Base-by-base conservation (phyloP, 2,797 vertebrate species). In the Salarias fasciatus region DNA sequence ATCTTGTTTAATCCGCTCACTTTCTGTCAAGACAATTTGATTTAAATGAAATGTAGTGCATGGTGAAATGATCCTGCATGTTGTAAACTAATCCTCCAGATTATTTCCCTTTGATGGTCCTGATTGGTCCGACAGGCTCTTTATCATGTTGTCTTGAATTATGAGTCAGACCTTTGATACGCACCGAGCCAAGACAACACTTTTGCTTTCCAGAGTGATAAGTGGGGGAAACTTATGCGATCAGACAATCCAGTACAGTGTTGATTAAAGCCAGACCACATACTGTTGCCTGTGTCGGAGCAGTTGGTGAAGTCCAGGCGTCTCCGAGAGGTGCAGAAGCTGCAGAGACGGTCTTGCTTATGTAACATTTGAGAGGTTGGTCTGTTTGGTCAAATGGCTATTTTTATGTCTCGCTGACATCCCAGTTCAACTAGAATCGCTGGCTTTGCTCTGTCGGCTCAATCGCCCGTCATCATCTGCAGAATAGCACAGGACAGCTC, bases 351-450 rank as follows among this genome's bases (percentile, higher is more conserved):
- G 38, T 69, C 42, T 53, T 35, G 5, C 48, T 87, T 79, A 65
- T n/a, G 35, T 82, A 81, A 77, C 40, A 57, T 69, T 54, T 75
- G 61, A 46, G 61, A 82, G 33, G 47, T 59, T 42, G 29, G 44
- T 62, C 61, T 50, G 29, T 78, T 79, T 80, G 63, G 83, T 75
- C 62, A 84, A 80, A 75, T 44, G 54, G 44, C 59, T 84, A 74
- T 82, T 86, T 79, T 72, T 76, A 64, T 80, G 59, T 38, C 52
- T 38, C 9, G n/a, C 52, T 62, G 45, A 63, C 58, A n/a, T n/a
- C n/a, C n/a, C n/a, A 61, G 61, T 63, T 58, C 42, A 45, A 41
- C 55, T 72, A 33, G 55, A 75, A 61, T 74, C 58, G 63, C 47
- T 24, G 18, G 18, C 18, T 24, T 59, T 7, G 6, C 58, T 50